Evolutionary conservation across 2,797 vertebrate genomes (phyloP), one percentile per base, ranked within the genome.

Genomic region (Etheostoma perlongum): DNA sequence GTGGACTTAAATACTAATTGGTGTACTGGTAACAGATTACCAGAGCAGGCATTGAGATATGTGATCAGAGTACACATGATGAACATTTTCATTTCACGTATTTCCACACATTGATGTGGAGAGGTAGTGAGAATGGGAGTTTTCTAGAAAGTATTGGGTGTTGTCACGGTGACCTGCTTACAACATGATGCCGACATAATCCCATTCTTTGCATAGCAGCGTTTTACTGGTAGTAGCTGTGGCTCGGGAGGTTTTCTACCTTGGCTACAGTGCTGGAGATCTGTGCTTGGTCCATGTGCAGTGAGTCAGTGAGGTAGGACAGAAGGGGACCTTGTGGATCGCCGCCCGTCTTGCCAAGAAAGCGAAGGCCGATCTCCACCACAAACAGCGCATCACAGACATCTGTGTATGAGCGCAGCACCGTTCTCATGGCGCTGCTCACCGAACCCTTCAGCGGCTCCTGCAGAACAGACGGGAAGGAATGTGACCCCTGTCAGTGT

Each of bases 291-390:
- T 40, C 30, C 93, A 96, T 92, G 78, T 86, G 88, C 79, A 96
- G 90, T 0, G 90, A 89, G 1, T 93, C 81, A 4, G 36, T 68
- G 9, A 96, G 93, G 81, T 87, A 95, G 53, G 78, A 68, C 69
- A 93, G 33, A 0, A 96, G 93, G 0, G 13, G 65, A 9, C 7
- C 55, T 27, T 71, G 74, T 1, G 90, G 85, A 10, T 77, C 40
- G 0, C 93, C 94, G 6, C 92, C 92, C 2, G 85, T 91, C 79
- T 94, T 95, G 0, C 93, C 91, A 0, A 96, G 92, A 67, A 95
- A 94, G 27, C 94, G 91, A 7, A 95, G 91, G 16, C 88, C 94
- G 1, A 92, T 92, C 73, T 95, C 93, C 71, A 95, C 48, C 66
- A 84, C 83, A 1, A 71, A 73, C 67, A 95, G 83, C 0, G 94